Conservation (phyloP, 64 coral and sea anemone species). For the Actinia tenebrosa region DNA sequence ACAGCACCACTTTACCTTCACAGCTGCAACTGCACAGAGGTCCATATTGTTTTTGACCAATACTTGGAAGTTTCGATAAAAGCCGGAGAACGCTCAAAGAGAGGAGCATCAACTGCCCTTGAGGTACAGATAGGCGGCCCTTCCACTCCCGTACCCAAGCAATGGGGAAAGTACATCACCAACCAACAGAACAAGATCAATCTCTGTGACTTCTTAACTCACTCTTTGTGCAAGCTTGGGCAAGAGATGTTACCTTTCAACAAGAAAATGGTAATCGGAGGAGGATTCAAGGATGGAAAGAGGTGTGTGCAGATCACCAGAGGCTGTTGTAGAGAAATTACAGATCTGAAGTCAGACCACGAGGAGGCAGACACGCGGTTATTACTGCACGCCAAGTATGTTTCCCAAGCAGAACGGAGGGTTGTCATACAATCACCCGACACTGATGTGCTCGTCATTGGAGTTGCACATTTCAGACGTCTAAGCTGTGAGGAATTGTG, state of each 20-base stretch:
- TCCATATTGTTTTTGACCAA: slow-evolving; percentile 36
- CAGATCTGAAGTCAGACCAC: not conserved
- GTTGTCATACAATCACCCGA: slow-evolving; percentile 28
- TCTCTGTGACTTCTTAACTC: slow-evolving; percentile 33
- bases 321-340: not conserved
- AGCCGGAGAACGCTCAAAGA: slow-evolving; percentile 21
- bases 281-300: slow-evolving; percentile 66
- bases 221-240: slow-evolving; percentile 2
- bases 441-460: slow-evolving; percentile 25
- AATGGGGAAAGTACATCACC: slow-evolving; percentile 32
- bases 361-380: slow-evolving; percentile 9
- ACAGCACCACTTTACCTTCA: slow-evolving; percentile 1
- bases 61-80: slow-evolving; percentile 44
- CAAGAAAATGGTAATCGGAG: slow-evolving; percentile 39
- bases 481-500: slow-evolving; percentile 6
- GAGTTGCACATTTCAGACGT: not conserved
- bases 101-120: not conserved
- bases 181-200: slow-evolving; percentile 48
- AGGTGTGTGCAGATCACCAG: not conserved
- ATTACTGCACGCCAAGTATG: not conserved
- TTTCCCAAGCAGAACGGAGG: not conserved
- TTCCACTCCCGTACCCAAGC: slow-evolving; percentile 46
- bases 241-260: not conserved
- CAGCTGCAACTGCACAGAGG: slow-evolving; percentile 6
- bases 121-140: slow-evolving; percentile 28